These are phyloP conservation scores for Ptyas mucosa DNA, from an alignment of 2,113 vertebrate genomes.

Conservation along the genomic window DNA sequence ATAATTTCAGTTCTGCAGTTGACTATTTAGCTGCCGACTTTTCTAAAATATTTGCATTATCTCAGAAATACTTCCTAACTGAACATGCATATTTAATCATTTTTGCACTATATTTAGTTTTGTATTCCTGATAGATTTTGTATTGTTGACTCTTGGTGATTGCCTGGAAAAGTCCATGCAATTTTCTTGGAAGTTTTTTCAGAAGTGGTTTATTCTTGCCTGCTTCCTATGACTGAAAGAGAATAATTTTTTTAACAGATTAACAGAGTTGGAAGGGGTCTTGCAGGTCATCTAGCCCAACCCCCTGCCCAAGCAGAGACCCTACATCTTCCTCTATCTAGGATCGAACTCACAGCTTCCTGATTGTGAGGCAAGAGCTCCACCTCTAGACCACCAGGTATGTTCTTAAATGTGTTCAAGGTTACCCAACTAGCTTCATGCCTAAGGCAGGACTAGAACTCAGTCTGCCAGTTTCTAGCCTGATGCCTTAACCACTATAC, in stretches of 20 bases:
- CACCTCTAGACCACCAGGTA: no score
- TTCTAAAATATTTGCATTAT: background rate
- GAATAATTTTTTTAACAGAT: background rate
- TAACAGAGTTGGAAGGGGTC: no score
- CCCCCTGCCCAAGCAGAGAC: no score
- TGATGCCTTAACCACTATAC: no score
- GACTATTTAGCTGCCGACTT: background rate
- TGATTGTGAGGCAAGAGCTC: no score
- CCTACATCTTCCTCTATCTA: no score
- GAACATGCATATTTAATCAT: background rate
- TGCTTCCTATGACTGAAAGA: background rate
- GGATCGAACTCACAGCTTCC: no score
- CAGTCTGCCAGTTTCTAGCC: no score
- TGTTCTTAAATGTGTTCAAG: no score
- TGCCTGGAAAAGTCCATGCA: background rate
- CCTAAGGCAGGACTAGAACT: no score
- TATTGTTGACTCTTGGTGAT: background rate
- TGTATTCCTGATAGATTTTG: background rate
- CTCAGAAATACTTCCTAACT: background rate
- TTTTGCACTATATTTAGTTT: background rate
- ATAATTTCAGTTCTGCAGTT: background rate
- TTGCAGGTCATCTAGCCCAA: no score
- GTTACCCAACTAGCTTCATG: no score
- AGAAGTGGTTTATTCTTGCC: background rate
- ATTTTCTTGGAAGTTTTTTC: background rate